Evolutionary conservation across 2,888 invertebrate species (phyloP).

Genomic region (Patella pellucida): DNA sequence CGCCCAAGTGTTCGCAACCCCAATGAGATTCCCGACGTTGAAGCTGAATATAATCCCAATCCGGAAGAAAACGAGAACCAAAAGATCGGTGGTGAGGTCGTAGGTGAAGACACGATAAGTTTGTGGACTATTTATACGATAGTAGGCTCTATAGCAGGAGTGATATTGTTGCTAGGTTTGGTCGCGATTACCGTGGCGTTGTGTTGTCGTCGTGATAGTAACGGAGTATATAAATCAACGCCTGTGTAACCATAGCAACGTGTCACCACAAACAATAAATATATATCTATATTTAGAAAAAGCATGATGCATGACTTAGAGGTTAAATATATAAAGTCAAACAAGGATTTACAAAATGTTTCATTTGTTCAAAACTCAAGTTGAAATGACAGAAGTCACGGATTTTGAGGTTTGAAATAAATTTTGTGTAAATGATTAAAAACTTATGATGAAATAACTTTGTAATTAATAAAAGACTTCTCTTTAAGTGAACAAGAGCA

Average conservation of each 20-base stretch:
- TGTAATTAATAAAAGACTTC: too few relatives aligned
- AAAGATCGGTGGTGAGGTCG: not conserved
- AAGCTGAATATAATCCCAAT: not conserved
- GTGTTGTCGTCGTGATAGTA: conserved; percentile 53
- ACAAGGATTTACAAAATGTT: too few relatives aligned
- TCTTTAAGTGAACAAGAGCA: too few relatives aligned
- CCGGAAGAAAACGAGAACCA: not conserved
- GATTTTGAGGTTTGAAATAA: too few relatives aligned
- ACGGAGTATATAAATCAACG: conserved; percentile 57
- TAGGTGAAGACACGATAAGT: conserved; percentile 40
- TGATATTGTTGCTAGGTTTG: conserved; percentile 56
- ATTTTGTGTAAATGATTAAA: too few relatives aligned
- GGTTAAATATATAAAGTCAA: too few relatives aligned
- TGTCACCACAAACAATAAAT: too few relatives aligned
- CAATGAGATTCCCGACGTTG: not conserved
- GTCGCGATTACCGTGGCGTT: conserved; percentile 60
- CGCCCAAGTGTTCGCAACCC: not conserved
- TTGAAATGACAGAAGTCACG: too few relatives aligned
- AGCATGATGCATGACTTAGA: not conserved
- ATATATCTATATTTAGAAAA: not conserved
- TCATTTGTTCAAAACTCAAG: too few relatives aligned
- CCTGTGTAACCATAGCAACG: conserved; percentile 42
- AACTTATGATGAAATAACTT: too few relatives aligned
- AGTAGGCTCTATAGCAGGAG: conserved; percentile 60
- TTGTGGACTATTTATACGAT: conserved; percentile 63